Evolutionary conservation across 2,797 vertebrate species (phyloP), one percentile per base, ranked within the genome.

Genomic region (Danio albolineatus): DNA sequence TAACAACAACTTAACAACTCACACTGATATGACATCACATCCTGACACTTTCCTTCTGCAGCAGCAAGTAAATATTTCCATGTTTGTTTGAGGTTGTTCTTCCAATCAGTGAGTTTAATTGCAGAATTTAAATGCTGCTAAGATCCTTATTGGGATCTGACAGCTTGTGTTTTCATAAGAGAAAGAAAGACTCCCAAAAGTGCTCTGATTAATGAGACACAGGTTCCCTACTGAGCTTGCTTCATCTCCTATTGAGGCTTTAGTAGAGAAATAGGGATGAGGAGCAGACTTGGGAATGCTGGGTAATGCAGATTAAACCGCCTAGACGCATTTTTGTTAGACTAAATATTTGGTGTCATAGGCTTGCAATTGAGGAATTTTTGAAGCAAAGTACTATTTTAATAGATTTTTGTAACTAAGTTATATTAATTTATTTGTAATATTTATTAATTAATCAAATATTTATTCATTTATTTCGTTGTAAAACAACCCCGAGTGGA

Each of bases 161-260:
- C 69, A 85, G 46, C 49, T 10, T 19, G n/a, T 59, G 19, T 78
- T 61, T 53, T 76, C 48, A 66, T 6, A 64, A 43, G 21, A 48
- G 75, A 80, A 49, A 78, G 41, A 77, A 83, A 66, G 67, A 41
- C 51, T 12, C 39, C 44, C 21, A 56, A 66, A 60, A 77, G 60
- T 51, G 51, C 7, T 82, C 21, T 44, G 10, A 76, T 74, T 82
- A 82, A 79, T 79, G 53, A 83, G 76, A 77, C 76, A 73, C 59
- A 60, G 62, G 53, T 71, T 28, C 44, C 60, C 71, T 56, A 28
- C 49, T 69, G 67, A 67, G 53, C 48, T 56, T 38, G 38, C 62
- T 41, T 61, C 67, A 57, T 75, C 51, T 43, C 39, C 78, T 61
- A 65, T 41, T 74, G 5, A 7, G n/a, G 13, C 72, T 5, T 69